Conservation (phyloP, 2,113 vertebrate genomes). For the Tamias sibiricus region DNA sequence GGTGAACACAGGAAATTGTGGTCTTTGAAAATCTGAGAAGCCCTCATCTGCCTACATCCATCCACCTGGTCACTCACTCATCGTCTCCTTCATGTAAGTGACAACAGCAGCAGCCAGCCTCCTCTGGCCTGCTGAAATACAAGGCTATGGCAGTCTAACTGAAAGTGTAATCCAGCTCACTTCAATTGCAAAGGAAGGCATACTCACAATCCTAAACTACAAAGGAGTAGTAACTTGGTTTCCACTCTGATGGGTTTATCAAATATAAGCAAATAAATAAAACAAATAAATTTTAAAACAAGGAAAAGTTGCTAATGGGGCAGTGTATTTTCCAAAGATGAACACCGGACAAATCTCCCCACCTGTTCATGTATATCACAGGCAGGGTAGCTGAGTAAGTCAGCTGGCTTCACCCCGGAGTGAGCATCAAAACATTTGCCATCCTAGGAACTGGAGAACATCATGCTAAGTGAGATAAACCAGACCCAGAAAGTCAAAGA, state of each 20-base stretch:
- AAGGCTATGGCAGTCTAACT: background rate
- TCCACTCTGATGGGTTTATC: background rate
- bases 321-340: background rate
- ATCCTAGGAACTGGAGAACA: too few relatives aligned
- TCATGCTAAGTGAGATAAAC: too few relatives aligned
- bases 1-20: too few relatives aligned
- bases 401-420: background rate
- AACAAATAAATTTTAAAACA: too few relatives aligned
- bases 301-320: too few relatives aligned
- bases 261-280: background rate
- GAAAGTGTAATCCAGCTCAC: background rate
- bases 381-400: background rate
- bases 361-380: accelerated
- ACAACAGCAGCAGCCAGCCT: background rate
- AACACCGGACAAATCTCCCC: background rate
- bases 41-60: background rate
- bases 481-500: too few relatives aligned
- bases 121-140: background rate
- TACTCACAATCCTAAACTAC: background rate
- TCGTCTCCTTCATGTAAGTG: background rate
- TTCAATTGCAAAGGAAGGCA: background rate
- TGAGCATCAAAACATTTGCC: background rate
- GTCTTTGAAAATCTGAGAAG: background rate
- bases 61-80: too few relatives aligned
- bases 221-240: background rate